Conservation (phyloP, 2,888 invertebrate genomes). For the Ectemnius cavifrons region DNA sequence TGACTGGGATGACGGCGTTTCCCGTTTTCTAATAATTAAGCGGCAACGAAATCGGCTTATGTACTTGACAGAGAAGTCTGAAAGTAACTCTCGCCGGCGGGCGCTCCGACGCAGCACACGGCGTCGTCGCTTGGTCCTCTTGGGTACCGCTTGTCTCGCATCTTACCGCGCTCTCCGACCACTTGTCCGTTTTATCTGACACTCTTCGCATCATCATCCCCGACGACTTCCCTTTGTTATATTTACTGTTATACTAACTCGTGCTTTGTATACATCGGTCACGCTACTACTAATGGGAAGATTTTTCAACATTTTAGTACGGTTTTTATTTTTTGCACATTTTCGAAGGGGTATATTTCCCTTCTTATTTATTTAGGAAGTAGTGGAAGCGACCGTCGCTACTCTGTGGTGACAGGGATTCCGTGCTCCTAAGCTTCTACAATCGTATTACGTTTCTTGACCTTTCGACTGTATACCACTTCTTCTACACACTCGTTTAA, state of each 20-base stretch:
- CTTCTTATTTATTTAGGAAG: too few relatives aligned
- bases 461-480: too few relatives aligned
- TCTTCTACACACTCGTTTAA: neutral
- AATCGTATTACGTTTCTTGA: too few relatives aligned
- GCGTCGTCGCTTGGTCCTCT: neutral
- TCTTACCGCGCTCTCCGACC: slow-evolving; percentile 7
- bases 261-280: too few relatives aligned
- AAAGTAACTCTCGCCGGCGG: slow-evolving; percentile 24
- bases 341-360: too few relatives aligned
- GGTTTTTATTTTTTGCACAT: too few relatives aligned
- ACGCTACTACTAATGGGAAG: too few relatives aligned
- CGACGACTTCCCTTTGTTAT: neutral
- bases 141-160: neutral
- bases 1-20: neutral
- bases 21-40: slow-evolving; percentile 52
- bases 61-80: slow-evolving; percentile 33
- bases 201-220: neutral
- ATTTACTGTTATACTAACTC: neutral
- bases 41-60: slow-evolving; percentile 52
- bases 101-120: too few relatives aligned
- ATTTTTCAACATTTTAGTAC: too few relatives aligned
- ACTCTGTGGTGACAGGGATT: too few relatives aligned
- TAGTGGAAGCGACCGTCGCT: too few relatives aligned
- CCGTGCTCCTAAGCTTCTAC: too few relatives aligned
- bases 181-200: neutral